Evolutionary conservation across 2,888 invertebrate species (phyloP).

Genomic region (Xylota sylvarum): DNA sequence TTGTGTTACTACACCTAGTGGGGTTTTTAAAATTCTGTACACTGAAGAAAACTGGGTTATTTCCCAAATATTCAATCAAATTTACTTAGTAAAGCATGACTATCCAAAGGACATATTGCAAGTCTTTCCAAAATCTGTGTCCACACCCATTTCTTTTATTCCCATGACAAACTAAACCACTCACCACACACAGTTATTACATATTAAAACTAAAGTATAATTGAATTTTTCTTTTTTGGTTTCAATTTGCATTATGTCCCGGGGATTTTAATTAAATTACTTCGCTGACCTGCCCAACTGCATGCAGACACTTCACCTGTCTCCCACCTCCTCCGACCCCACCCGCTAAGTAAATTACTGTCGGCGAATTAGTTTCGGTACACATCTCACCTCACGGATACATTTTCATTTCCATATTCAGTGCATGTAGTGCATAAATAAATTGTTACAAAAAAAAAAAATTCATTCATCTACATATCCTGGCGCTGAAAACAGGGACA

Average conservation of each 20-base stretch:
- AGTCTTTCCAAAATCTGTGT: background rate
- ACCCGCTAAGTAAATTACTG: conserved; percentile 39
- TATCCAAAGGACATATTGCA: too few relatives aligned
- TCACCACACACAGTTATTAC: background rate
- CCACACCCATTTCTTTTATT: background rate
- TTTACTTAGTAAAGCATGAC: background rate
- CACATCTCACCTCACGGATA: background rate
- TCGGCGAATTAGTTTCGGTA: conserved; percentile 1
- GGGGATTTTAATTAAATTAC: conserved; percentile 51
- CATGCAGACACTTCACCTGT: background rate
- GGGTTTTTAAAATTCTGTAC: too few relatives aligned
- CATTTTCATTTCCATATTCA: conserved; percentile 5
- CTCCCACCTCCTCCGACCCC: background rate
- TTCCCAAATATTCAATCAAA: too few relatives aligned
- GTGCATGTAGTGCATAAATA: background rate
- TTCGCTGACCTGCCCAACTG: conserved; percentile 8
- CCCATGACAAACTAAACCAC: background rate
- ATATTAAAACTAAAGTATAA: background rate
- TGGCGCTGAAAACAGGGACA: conserved; percentile 41
- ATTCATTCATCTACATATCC: conserved; percentile 59
- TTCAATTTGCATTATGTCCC: conserved; percentile 24
- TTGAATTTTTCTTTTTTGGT: background rate
- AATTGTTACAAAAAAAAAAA: conserved; percentile 23
- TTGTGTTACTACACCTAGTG: too few relatives aligned
- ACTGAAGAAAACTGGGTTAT: too few relatives aligned